Conservation (phyloP, 2,797 vertebrate genomes). For the Gadopsis marmoratus region DNA sequence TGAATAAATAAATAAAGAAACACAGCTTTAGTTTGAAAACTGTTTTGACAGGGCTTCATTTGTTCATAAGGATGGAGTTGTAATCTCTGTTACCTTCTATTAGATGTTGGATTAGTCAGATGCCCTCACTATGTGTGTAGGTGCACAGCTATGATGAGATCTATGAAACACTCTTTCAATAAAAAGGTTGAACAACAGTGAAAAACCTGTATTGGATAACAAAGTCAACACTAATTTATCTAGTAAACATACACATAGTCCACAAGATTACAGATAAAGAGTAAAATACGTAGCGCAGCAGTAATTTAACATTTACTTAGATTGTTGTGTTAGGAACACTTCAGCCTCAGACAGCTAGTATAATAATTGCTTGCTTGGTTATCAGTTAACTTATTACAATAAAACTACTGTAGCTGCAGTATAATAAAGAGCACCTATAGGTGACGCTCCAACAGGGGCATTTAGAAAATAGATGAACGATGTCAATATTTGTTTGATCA, state of each 20-base stretch:
- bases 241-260: background rate
- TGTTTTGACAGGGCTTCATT: background rate
- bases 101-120: conserved; percentile 1
- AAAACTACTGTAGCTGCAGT: no score
- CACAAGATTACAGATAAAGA: no score
- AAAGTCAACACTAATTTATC: background rate
- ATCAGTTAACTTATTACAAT: background rate
- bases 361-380: background rate
- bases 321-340: background rate
- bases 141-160: background rate
- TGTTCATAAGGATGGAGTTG: background rate
- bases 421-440: no score
- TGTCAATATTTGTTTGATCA: background rate
- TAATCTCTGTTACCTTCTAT: background rate
- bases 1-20: background rate
- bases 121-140: background rate
- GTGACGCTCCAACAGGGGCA: background rate
- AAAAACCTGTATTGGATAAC: background rate
- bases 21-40: background rate
- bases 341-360: background rate
- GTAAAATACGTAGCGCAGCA: background rate
- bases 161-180: background rate
- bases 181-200: conserved; percentile 14
- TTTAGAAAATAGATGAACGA: background rate
- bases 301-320: background rate